Conservation (phyloP, 1,140 invertebrate genomes). For the Tetramorium simillimum region DNA sequence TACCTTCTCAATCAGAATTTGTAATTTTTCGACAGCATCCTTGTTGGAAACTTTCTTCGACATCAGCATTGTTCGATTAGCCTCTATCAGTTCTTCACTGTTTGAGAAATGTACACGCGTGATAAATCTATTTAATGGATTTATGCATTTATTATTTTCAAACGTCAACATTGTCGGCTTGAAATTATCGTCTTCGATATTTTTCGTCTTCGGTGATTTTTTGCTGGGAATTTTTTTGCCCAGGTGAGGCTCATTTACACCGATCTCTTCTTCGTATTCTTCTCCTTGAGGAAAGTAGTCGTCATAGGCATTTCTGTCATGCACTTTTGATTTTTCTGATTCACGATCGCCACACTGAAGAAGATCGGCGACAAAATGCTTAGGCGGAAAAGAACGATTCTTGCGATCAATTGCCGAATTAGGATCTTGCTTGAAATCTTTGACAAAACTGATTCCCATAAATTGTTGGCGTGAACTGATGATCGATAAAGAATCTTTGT, state of each 20-base stretch:
- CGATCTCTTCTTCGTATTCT: slow-evolving; percentile 78
- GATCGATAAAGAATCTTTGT: slow-evolving; percentile 64
- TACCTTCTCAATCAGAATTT: slow-evolving; percentile 62
- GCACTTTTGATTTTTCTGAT: background rate
- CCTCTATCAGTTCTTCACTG: background rate
- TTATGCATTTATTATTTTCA: background rate
- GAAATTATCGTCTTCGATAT: slow-evolving; percentile 56
- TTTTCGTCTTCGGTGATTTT: background rate
- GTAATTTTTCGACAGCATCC: slow-evolving; percentile 56
- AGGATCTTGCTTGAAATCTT: background rate
- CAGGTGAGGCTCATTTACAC: slow-evolving; percentile 55
- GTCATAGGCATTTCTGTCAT: slow-evolving; percentile 71
- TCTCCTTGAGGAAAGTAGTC: slow-evolving; percentile 80
- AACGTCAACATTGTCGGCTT: slow-evolving; percentile 14
- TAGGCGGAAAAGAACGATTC: background rate
- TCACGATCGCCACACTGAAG: background rate
- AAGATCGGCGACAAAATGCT: background rate
- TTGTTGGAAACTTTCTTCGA: slow-evolving; percentile 35
- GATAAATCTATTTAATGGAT: slow-evolving; percentile 3
- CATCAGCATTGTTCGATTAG: background rate
- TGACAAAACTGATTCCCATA: background rate
- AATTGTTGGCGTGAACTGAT: background rate
- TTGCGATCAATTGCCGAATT: background rate
- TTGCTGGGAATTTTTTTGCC: background rate
- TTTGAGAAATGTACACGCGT: slow-evolving; percentile 1